Base-by-base conservation (phyloP, 2,888 invertebrate genomes). In the Eudasyphora cyanicolor region DNA sequence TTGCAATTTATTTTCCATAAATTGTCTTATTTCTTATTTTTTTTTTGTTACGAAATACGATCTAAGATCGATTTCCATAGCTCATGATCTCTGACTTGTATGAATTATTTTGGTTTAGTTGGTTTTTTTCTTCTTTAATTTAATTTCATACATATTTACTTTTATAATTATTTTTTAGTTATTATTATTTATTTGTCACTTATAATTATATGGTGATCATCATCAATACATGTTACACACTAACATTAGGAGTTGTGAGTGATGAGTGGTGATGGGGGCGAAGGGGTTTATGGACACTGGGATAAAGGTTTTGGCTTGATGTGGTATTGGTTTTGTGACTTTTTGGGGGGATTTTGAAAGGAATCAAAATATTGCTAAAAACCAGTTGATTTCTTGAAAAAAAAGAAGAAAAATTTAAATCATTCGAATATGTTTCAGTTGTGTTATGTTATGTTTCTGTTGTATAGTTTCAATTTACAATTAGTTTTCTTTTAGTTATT, bases 361-460 rank as follows among this genome's bases (percentile, higher is more conserved):
- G 49, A 57, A n/a, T n/a, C n/a, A 27, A 67, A 76, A 76, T 82
- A 76, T 84, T 80, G 64, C 64, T 78, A 80, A 77, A 82, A 80
- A 83, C 83, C 83, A 84, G 83, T 84, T 84, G 83, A 84, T 78
- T 78, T n/a, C 1, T 38, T 21, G 19, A 19, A 74, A 77, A 74
- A n/a, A n/a, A n/a, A n/a, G n/a, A n/a, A 60, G 32, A 35, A 64
- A 29, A 42, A n/a, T n/a, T n/a, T 62, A 69, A 73, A 60, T 24
- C 12, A 51, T 51, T 51, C 17, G 12, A 19, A 51, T 27, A 54
- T 32, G 71, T 71, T 19, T 54, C n/a, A 17, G 1, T 27, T 70
- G 12, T 51, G 45, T 54, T 17, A 29, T 51, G 27, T 42, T 45
- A 19, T 69, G 49, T 7, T 51, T 49, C 51, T 67, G 67, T 8